Base-by-base conservation (phyloP, 64 coral and sea anemone genomes). In the Montipora capricornis region DNA sequence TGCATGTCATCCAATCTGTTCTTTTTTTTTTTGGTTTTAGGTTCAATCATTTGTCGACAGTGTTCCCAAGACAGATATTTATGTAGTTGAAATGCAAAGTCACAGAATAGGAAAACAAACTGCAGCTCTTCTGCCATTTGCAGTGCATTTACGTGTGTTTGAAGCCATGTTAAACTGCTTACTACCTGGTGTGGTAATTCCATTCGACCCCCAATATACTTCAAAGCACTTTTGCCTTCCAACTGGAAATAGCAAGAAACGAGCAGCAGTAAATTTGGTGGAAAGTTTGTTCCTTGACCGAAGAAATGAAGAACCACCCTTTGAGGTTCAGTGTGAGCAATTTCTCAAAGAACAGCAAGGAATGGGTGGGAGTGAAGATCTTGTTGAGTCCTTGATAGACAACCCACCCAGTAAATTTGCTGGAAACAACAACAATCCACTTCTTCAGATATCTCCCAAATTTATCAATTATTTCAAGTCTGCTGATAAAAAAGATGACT, bases 61-160 rank as follows among this genome's bases (percentile, higher is more conserved):
- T 6, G 51, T 99, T 47, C 97, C 97, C 14, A 78, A 88, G 29
- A 88, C 97, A 9, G 95, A 99, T 64, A 44, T 95, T 20, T 96
- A 92, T 46, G 85, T 99, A 6, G 50, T 99, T 58, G 97, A 99
- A 79, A 95, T 99, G 81, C 97, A 99, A 92, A 99, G 97, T 80
- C 97, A 99, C 67, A 64, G 97, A 50, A 93, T 96, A 70, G 95
- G 95, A n/a, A 96, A 90, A 86, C 84, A 96, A 20, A 93, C 95
- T 20, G 66, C 89, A 19, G 84, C 91, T 24, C 83, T 99, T 8
- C 92, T 99, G 15, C 97, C 97, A 57, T 99, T 99, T 89, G 97
- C 96, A 3, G 57, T 99, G 78, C 97, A 99, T 57, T 85, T 99
- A 17, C 95, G 97, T 3, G 93, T 99, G 2, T 80, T 99, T 44